Evolutionary conservation across 2,113 vertebrate genomes (phyloP).

Genomic region (Tychaedon coryphoeus): DNA sequence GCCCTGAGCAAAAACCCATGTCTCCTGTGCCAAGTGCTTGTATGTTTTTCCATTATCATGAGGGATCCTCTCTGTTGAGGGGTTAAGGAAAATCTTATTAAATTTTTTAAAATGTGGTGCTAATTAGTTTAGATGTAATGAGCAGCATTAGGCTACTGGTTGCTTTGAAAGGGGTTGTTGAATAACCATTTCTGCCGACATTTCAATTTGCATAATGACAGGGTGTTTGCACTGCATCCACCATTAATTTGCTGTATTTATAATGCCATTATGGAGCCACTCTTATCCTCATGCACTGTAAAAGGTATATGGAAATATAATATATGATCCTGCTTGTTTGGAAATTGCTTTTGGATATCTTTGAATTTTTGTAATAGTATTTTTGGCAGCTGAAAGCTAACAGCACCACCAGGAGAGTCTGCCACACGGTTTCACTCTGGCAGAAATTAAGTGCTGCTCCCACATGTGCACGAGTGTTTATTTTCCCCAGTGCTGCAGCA

Average conservation of each 20-base stretch:
- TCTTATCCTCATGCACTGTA: background rate
- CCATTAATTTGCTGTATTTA: conserved; percentile 70
- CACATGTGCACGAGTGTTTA: fast-evolving
- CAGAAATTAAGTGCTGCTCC: background rate
- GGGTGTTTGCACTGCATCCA: conserved; percentile 55
- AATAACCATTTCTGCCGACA: conserved; percentile 17
- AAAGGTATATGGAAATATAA: conserved; percentile 34
- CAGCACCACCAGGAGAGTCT: background rate
- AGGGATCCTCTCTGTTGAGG: background rate
- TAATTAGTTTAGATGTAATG: conserved; percentile 61
- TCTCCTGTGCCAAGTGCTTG: fast-evolving
- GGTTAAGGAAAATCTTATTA: conserved; percentile 54
- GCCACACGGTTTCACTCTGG: fast-evolving
- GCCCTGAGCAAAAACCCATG: background rate
- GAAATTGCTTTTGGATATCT: conserved; percentile 29
- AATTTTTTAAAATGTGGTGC: background rate
- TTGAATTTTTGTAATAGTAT: background rate
- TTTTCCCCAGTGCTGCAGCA: background rate
- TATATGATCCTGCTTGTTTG: background rate
- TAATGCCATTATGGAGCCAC: conserved; percentile 38
- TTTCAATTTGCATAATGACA: conserved; percentile 68
- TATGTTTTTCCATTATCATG: background rate
- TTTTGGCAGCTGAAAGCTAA: background rate
- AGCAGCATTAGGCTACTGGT: conserved; percentile 35
- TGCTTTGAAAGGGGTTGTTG: conserved; percentile 25